Base-by-base conservation (phyloP, 1,140 invertebrate genomes). In the Drosophila melanica region DNA sequence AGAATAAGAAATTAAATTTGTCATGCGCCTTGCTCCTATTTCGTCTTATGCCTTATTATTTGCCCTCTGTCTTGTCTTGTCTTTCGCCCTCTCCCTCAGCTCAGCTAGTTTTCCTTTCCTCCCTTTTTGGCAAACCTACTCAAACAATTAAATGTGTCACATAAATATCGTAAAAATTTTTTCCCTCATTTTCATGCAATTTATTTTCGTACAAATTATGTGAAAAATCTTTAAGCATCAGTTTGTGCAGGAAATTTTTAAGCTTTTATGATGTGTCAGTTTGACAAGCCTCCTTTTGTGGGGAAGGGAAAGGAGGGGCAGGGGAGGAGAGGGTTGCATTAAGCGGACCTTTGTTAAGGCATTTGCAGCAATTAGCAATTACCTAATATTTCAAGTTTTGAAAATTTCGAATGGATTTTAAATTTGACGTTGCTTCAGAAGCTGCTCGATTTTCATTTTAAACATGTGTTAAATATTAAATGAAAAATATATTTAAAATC, bases 1-100 rank as follows among this genome's bases (percentile, higher is more conserved):
- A 77, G 77, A 85, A 75, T 85, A 85, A 85, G 81, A 85, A 85
- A 85, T 85, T 85, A 85, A 85, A 85, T 85, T 85, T 85, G 81
- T 85, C 81, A 85, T 85, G 81, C 81, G 65, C 64, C 70, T 69
- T 63, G 72, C 68, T 73, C 76, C 80, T 79, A 12, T 39, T 67
- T 82, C 72, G 53, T 33, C 50, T 51, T 18, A n/a, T 42, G 12
- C 18, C 47, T 27, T 27, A 27, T 57, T 64, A 71, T 58, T 70
- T 55, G 51, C 4, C 65, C 59, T 55, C 33, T n/a, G 42, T 60
- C 37, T 50, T 16, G 51, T 5, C 6, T 27, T 53, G 8, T 14
- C 20, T 58, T 18, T 39, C 27, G 62, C 47, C 18, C 20, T 50
- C 30, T 53, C 35, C 54, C 33, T 55, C 23, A 1, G 23, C 33